Evolutionary conservation across 1,140 invertebrate genomes (phyloP), one percentile per base, ranked within the genome.

Genomic region (Ylistrum balloti): DNA sequence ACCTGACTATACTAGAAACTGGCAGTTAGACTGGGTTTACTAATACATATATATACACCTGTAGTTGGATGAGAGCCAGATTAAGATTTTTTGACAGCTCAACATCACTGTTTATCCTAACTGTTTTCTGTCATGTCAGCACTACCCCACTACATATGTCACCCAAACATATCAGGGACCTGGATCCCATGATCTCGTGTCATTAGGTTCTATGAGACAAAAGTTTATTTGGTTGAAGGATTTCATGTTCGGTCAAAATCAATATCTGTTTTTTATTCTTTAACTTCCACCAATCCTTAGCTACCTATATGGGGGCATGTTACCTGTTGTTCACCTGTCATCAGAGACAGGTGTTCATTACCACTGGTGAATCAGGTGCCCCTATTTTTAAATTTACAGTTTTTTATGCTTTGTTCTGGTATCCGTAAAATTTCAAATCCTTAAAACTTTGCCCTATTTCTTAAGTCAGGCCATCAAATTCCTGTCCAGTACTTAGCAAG

Each of bases 261-360:
- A 5, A 7, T 38, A 38, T 38, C 35, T 13, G 13, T 38, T 38
- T 38, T 38, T 38, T 13, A 38, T 5, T 38, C 35, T 13, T 74
- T 74, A 5, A 74, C 3, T 9, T 74, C n/a, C n/a, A 11, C 56
- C 56, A 28, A 1, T n/a, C 15, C 15, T 74, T 74, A 28, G 11
- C 17, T 74, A 74, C 56, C 56, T 74, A n/a, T 74, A 74, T 28
- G 56, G 1, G 56, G 56, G 56, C 56, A n/a, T 28, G 5, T 7
- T 28, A 74, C 56, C 56, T 74, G 22, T 74, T 74, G 56, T 74
- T 74, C 28, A 74, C 22, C 56, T 74, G 56, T 74, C 56, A 74
- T 11, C n/a, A 74, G 28, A 74, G 56, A 74, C 56, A 74, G 56
- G 56, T 74, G 22, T 28, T 74, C 56, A 28, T 74, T n/a, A n/a